Evolutionary conservation across 2,888 invertebrate genomes (phyloP).

Genomic region (Nomada flava): DNA sequence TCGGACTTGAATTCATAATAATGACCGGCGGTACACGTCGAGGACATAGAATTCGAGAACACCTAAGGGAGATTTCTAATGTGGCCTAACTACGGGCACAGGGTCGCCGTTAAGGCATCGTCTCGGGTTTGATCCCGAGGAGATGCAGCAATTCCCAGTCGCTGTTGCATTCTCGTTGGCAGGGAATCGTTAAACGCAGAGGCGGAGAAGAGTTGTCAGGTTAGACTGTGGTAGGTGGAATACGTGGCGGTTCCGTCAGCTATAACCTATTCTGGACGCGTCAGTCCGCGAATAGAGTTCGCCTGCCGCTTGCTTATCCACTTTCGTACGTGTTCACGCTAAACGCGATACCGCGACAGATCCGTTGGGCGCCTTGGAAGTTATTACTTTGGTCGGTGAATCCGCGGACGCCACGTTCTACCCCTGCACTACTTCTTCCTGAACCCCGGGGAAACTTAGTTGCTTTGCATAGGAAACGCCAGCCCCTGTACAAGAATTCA

Average conservation of each 20-base stretch:
- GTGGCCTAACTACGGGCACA: conserved; percentile 77
- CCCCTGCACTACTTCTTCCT: conserved; percentile 54
- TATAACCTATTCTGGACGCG: conserved; percentile 83
- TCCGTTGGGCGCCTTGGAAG: conserved; percentile 58
- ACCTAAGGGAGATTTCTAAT: conserved; percentile 81
- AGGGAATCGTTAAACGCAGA: conserved; percentile 9
- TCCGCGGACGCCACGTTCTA: conserved; percentile 58
- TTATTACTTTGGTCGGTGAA: conserved; percentile 69
- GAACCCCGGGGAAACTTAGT: conserved; percentile 59
- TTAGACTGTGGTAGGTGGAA: conserved; percentile 41
- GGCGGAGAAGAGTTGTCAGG: conserved; percentile 40
- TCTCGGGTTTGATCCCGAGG: conserved; percentile 62
- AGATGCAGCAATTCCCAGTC: conserved; percentile 71
- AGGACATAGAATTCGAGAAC: conserved; percentile 74
- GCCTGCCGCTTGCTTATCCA: conserved; percentile 79
- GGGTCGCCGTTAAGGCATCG: conserved; percentile 65
- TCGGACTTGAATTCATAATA: conserved; percentile 66
- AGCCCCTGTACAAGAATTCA: conserved; percentile 5
- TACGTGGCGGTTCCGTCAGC: conserved; percentile 61
- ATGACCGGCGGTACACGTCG: conserved; percentile 52
- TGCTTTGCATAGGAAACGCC: conserved; percentile 54
- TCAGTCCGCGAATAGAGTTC: conserved; percentile 82
- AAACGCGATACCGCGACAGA: conserved; percentile 77
- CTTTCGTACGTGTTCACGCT: conserved; percentile 83
- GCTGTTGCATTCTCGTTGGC: conserved; percentile 78